A percentile compares a stretch with the other conserved stretches of the same genome.
These are phyloP conservation scores for Linyphia triangularis DNA, from an alignment of 2,888 invertebrate genomes.

Conservation along the genomic window DNA sequence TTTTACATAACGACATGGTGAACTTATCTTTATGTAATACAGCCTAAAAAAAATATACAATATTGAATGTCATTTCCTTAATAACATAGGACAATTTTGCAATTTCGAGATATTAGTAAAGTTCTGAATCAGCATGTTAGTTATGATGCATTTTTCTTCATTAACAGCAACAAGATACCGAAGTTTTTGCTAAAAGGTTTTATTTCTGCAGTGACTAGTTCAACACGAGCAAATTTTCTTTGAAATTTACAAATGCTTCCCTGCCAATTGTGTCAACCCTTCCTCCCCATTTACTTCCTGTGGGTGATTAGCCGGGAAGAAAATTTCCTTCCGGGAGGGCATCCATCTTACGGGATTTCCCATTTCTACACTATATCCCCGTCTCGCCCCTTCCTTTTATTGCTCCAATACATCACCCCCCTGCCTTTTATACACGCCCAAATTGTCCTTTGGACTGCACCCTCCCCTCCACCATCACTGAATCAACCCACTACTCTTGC, in stretches of 20 bases:
- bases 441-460: slow-evolving; percentile 15
- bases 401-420: slow-evolving; percentile 47
- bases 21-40: no score
- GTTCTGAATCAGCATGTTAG: no score
- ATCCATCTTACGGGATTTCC: not conserved
- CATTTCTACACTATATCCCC: not conserved
- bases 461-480: not conserved
- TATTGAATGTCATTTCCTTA: no score
- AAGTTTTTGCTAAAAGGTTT: no score
- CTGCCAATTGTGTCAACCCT: not conserved
- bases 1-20: no score
- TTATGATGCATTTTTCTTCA: no score
- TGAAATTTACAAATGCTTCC: not conserved
- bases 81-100: no score
- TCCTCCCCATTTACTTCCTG: not conserved
- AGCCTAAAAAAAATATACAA: no score
- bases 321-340: slow-evolving; percentile 11
- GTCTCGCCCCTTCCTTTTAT: slow-evolving; percentile 57
- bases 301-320: slow-evolving; percentile 7
- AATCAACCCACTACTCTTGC: not conserved
- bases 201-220: no score
- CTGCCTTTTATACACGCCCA: not conserved
- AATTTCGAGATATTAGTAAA: no score
- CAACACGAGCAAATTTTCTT: no score
- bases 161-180: no score